A percentile compares a stretch with the other conserved stretches of the same genome.
phyloP scores from a whole-genome alignment of 2,113 vertebrate species.

The Mesocricetus auratus region DNA sequence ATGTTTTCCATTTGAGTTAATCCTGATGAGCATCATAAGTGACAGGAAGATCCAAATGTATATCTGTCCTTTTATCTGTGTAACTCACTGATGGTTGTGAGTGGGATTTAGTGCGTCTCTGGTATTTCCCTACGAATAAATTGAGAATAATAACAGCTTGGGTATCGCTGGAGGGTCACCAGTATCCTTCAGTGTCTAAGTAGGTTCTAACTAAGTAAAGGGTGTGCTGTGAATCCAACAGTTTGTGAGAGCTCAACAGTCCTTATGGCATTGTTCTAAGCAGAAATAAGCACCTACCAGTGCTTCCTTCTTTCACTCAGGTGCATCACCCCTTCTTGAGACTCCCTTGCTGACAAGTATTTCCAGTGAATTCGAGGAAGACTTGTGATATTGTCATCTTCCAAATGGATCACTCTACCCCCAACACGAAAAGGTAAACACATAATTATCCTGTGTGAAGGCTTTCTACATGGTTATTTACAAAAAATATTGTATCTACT shows the following conservation, averaged over 20 bases:
- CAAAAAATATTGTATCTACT: accelerated
- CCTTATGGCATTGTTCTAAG: not conserved
- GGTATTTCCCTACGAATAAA: not conserved
- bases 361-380: not conserved
- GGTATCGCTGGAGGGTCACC: not conserved
- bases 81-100: not conserved
- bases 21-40: not conserved
- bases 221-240: too few relatives aligned
- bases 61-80: too few relatives aligned
- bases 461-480: not conserved
- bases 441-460: not conserved
- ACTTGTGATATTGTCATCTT: not conserved
- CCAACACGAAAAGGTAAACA: not conserved
- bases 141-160: too few relatives aligned
- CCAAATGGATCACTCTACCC: not conserved
- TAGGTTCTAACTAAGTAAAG: too few relatives aligned
- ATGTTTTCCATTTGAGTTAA: not conserved
- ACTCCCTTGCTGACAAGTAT: not conserved
- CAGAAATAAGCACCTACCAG: too few relatives aligned
- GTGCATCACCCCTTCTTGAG: not conserved
- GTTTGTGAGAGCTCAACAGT: not conserved
- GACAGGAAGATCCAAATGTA: too few relatives aligned
- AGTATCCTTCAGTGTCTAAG: not conserved
- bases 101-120: not conserved
- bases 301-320: not conserved